Base-by-base conservation (phyloP, 2,113 vertebrate species). In the Ceyx cyanopectus region DNA sequence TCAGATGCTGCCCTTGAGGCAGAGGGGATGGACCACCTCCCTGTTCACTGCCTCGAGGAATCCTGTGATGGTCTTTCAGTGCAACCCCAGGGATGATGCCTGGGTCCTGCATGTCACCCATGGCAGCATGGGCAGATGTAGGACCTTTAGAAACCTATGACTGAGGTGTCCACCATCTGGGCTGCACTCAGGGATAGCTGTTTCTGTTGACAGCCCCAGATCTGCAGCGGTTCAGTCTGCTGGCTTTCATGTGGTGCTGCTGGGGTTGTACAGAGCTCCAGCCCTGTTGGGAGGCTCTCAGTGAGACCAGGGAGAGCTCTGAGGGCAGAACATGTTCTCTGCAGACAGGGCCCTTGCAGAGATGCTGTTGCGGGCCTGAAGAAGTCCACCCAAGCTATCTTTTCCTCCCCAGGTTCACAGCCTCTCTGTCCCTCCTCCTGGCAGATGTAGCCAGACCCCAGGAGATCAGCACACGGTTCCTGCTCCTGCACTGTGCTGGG, bases 31-130 rank as follows among this genome's bases (percentile, higher is more conserved):
- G 21, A n/a, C 51, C 19, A 3, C 10, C 26, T 72, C 24, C 12
- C 12, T 0, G 0, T 13, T 16, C 43, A 21, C 4, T 8, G 11
- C 6, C n/a, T 7, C 2, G 1, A 75, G 40, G 53, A 72, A 57
- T 40, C 20, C 74, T n/a, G 19, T 19, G 74, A 6, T 45, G 69
- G 15, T 9, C 19, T 74, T 16, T 14, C 24, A 40, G 21, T 24
- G 18, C 60, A 57, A 58, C 34, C 19, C 60, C 81, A 27, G 14
- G n/a, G 34, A 24, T 10, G n/a, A n/a, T 45, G 45, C 43, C 7
- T 40, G 1, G 2, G 32, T 8, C 32, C 74, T 4, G 3, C 50
- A 8, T 0, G 0, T 19, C 60, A 12, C 45, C 54, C 48, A 50
- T 50, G 48, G 48, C 22, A 40, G 8, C 51, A 9, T 0, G 1